Conservation (phyloP, 2,797 vertebrate genomes). For the Parotocinclus haroldoi region DNA sequence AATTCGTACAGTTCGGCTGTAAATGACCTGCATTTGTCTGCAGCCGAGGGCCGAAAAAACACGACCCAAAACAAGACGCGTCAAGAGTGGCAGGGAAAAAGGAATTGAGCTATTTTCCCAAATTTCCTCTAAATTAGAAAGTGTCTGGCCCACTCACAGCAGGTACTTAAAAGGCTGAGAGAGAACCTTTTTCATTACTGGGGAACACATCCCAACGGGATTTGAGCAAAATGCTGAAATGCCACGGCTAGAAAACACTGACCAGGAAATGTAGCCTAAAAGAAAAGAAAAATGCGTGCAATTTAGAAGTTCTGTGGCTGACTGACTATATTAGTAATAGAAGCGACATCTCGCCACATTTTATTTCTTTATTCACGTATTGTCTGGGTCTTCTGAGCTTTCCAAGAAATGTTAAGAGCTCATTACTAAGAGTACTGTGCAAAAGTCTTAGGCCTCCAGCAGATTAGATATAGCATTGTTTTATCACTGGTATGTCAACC, state of each 20-base stretch:
- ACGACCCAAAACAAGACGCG: conserved; percentile 57
- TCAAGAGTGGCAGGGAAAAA: conserved; percentile 62
- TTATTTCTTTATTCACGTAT: too few species aligned
- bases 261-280: conserved; percentile 10
- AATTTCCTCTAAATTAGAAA: conserved; percentile 84
- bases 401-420: too few species aligned
- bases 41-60: conserved; percentile 55
- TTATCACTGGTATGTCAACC: too few species aligned
- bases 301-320: too few species aligned
- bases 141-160: conserved; percentile 63
- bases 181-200: conserved; percentile 67
- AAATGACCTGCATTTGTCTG: conserved; percentile 76
- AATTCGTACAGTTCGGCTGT: conserved; percentile 75
- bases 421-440: too few species aligned
- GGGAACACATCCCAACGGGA: conserved; percentile 43
- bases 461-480: too few species aligned
- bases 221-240: conserved; percentile 35
- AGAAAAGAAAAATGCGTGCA: not conserved
- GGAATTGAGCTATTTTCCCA: conserved; percentile 78
- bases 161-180: conserved; percentile 50
- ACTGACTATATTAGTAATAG: too few species aligned
- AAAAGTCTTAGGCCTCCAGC: too few species aligned
- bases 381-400: too few species aligned
- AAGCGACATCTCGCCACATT: too few species aligned
- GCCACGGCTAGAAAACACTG: conserved; percentile 29